These are phyloP conservation scores for Drosophila sproati DNA, from an alignment of 1,140 invertebrate genomes.

Conservation along the genomic window DNA sequence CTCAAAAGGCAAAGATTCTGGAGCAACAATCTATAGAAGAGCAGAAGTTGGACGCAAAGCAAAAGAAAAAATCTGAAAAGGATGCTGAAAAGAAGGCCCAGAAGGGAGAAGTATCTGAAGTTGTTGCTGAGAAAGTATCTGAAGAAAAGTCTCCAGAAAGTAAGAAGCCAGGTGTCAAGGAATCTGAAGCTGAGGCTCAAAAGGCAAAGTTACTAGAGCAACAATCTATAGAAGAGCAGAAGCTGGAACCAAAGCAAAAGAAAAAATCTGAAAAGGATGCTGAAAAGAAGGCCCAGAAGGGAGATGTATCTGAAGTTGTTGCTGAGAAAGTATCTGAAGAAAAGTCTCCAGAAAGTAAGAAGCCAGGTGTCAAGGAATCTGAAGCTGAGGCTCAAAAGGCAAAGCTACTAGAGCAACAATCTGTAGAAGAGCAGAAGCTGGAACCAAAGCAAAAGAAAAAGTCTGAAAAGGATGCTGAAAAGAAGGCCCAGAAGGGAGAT, in stretches of 20 bases:
- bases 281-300: neutral
- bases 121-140: neutral
- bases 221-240: slow-evolving; percentile 16
- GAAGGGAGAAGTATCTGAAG: slow-evolving; percentile 47
- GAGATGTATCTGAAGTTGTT: slow-evolving; percentile 15
- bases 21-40: slow-evolving; percentile 27
- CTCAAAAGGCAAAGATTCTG: slow-evolving; percentile 14
- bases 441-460: slow-evolving; percentile 11
- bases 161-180: neutral
- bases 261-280: slow-evolving; percentile 8
- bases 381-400: slow-evolving; percentile 28
- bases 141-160: neutral
- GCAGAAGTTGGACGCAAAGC: slow-evolving; percentile 17
- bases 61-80: slow-evolving; percentile 17
- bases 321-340: slow-evolving; percentile 14
- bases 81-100: slow-evolving; percentile 7
- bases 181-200: slow-evolving; percentile 4
- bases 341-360: slow-evolving; percentile 10
- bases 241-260: slow-evolving; percentile 22
- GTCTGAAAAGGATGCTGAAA: neutral
- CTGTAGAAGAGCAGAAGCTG: slow-evolving; percentile 9
- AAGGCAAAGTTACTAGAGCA: slow-evolving; percentile 23
- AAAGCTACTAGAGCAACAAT: slow-evolving; percentile 15
- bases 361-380: neutral
- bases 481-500: slow-evolving; percentile 5